These are phyloP conservation scores for Diaperis boleti DNA, from an alignment of 2,888 invertebrate species.

Conservation along the genomic window DNA sequence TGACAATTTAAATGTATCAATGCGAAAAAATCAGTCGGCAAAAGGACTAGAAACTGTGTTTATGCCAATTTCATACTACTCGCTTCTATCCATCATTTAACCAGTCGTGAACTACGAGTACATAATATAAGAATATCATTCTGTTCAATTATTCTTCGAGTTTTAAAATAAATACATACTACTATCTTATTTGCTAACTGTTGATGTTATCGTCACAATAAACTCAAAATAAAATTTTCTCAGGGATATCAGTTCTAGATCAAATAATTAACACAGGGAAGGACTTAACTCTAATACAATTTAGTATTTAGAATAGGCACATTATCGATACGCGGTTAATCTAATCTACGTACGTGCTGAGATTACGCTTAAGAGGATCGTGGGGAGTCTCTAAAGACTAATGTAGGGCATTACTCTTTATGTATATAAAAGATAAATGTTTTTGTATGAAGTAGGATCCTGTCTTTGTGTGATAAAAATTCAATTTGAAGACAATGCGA, in stretches of 20 bases:
- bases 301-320: constrained; percentile 7
- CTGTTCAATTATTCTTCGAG: not conserved
- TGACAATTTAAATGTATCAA: too few relatives aligned
- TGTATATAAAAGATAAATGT: constrained; percentile 1
- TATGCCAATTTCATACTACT: too few relatives aligned
- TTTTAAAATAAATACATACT: not conserved
- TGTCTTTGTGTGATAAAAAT: constrained; percentile 5
- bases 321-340: constrained; percentile 31
- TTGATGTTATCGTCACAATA: too few relatives aligned
- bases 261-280: too few relatives aligned
- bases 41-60: too few relatives aligned
- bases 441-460: not conserved
- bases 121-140: too few relatives aligned
- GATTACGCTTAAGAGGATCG: constrained; percentile 28
- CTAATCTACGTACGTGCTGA: constrained; percentile 41
- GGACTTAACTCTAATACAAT: constrained; percentile 5
- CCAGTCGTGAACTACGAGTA: too few relatives aligned
- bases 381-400: constrained; percentile 13
- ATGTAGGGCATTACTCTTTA: not conserved
- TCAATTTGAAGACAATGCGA: not conserved
- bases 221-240: too few relatives aligned
- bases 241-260: too few relatives aligned
- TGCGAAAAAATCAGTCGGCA: too few relatives aligned
- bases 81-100: too few relatives aligned
- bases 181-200: too few relatives aligned